These are phyloP conservation scores for Alectoris magna DNA, from an alignment of 2,797 vertebrate genomes.

Conservation along the genomic window DNA sequence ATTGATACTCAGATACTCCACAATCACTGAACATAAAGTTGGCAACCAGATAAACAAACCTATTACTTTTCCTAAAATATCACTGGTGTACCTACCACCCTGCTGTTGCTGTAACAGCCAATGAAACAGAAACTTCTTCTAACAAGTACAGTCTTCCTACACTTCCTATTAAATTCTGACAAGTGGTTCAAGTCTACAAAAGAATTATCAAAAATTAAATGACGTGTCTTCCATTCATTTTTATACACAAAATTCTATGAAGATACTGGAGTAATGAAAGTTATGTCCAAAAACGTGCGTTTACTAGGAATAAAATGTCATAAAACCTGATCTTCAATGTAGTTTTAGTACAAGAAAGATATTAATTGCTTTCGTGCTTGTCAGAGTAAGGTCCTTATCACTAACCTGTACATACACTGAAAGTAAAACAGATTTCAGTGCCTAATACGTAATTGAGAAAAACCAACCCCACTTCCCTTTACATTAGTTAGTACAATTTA, in stretches of 20 bases:
- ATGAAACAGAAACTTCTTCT: slow-evolving; percentile 34
- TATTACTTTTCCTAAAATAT: slow-evolving; percentile 33
- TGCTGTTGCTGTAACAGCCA: slow-evolving; percentile 18
- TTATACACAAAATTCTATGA: not conserved
- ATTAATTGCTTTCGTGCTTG: not conserved
- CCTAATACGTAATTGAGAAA: not conserved
- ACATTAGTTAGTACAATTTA: not conserved
- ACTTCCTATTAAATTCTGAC: slow-evolving; percentile 1
- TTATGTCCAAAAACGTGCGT: fast-evolving
- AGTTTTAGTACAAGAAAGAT: not conserved
- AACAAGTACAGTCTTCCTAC: slow-evolving; percentile 1
- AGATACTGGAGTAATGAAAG: not conserved
- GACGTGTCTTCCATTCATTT: not conserved
- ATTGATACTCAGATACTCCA: not conserved
- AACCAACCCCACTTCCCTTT: not conserved
- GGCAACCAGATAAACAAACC: slow-evolving; percentile 18
- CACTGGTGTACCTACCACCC: not conserved
- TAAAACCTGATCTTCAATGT: not conserved
- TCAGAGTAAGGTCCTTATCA: not conserved
- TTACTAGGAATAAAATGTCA: not conserved
- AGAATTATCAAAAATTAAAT: slow-evolving; percentile 19
- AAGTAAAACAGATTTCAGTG: not conserved
- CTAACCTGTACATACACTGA: not conserved
- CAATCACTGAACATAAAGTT: slow-evolving; percentile 10
- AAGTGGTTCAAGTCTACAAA: not conserved